Evolutionary conservation across 2,113 vertebrate genomes (phyloP).

Genomic region (Dendropsophus ebraccatus): DNA sequence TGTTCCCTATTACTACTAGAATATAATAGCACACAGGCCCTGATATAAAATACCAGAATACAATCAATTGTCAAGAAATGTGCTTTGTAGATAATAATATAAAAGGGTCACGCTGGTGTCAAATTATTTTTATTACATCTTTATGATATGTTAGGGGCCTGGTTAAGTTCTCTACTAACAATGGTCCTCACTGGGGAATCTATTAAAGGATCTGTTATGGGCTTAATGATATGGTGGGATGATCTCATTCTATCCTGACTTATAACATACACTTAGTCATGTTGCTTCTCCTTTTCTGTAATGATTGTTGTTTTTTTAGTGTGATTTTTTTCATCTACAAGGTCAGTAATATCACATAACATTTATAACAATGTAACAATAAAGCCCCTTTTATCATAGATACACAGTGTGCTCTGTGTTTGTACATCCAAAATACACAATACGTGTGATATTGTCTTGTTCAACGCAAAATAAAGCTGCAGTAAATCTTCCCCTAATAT

Average conservation of each 20-base stretch:
- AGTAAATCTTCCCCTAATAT: background rate
- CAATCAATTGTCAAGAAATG: background rate
- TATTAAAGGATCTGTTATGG: conserved; percentile 16
- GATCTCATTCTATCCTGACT: background rate
- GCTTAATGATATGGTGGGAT: background rate
- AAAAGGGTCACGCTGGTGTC: background rate
- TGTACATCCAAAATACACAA: conserved; percentile 18
- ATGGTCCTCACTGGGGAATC: background rate
- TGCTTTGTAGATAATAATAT: background rate
- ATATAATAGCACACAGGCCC: background rate
- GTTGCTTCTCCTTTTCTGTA: conserved; percentile 1
- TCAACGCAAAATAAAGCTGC: background rate
- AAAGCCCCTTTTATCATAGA: background rate
- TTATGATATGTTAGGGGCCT: background rate
- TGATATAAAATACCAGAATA: background rate
- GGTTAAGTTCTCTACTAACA: conserved; percentile 5
- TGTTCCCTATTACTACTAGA: background rate
- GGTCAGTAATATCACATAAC: too few relatives aligned
- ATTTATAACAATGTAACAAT: background rate
- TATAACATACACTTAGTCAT: background rate
- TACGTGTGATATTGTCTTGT: conserved; percentile 21
- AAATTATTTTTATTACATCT: background rate
- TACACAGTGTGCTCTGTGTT: background rate
- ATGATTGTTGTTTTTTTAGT: background rate
- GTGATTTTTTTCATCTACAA: background rate